Evolutionary conservation across 2,113 vertebrate species (phyloP).

Genomic region (Xiphorhynchus elegans): DNA sequence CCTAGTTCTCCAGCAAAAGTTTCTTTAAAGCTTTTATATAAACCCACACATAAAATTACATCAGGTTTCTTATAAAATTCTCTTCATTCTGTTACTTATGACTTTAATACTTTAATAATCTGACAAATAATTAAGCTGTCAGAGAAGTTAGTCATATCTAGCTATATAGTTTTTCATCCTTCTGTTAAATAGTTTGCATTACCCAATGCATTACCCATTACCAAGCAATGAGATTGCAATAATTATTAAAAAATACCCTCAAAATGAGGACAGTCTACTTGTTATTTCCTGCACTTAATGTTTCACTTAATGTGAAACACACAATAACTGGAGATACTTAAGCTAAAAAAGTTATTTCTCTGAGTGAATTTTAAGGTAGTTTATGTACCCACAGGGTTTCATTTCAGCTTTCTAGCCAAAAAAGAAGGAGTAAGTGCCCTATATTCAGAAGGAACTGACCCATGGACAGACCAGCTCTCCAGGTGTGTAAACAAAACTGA

Average conservation of each 20-base stretch:
- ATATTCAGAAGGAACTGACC: background rate
- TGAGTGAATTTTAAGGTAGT: background rate
- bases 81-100: background rate
- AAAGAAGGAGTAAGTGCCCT: background rate
- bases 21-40: background rate
- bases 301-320: background rate
- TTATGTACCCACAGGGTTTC: background rate
- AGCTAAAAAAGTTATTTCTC: background rate
- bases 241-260: background rate
- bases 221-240: background rate
- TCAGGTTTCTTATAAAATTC: background rate
- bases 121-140: background rate
- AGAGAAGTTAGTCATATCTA: background rate
- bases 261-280: background rate
- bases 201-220: background rate
- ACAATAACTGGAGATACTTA: background rate
- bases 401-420: background rate
- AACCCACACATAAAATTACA: background rate
- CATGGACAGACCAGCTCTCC: background rate
- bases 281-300: background rate
- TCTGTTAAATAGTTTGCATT: background rate
- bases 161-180: background rate
- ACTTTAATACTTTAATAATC: background rate
- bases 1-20: background rate
- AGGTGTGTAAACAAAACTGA: conserved; percentile 7